Conservation (phyloP, 1,140 invertebrate genomes). For the Linepithema humile region DNA sequence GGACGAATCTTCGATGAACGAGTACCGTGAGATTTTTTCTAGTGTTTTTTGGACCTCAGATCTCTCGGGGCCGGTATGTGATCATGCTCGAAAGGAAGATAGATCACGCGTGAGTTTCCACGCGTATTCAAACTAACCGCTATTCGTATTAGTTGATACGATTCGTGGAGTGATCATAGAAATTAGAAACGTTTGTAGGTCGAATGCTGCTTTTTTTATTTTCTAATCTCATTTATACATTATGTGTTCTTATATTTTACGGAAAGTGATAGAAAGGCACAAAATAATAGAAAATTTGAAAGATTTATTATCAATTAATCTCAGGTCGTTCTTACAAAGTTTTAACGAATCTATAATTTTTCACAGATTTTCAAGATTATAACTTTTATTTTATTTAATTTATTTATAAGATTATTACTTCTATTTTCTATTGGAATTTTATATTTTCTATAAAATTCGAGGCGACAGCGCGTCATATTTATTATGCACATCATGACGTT, state of each 20-base stretch:
- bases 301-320: background rate
- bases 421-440: too few species aligned
- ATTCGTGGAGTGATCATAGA: slow-evolving; percentile 16
- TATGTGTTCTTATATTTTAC: background rate
- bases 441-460: background rate
- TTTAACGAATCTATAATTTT: background rate
- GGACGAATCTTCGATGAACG: slow-evolving; percentile 8
- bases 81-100: slow-evolving; percentile 27
- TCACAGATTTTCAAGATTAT: background rate
- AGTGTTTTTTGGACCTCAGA: slow-evolving; percentile 33
- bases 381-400: too few species aligned
- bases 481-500: background rate
- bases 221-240: background rate
- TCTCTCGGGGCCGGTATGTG: slow-evolving; percentile 36
- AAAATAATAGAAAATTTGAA: background rate
- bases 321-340: background rate
- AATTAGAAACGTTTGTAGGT: background rate
- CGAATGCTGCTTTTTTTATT: background rate
- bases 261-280: background rate
- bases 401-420: too few species aligned
- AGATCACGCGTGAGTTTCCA: slow-evolving; percentile 26
- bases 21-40: slow-evolving; percentile 37
- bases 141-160: background rate
- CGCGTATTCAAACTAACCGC: slow-evolving; percentile 3
- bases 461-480: background rate